A percentile compares a stretch with the other conserved stretches of the same genome.
Evolutionary conservation across 2,888 invertebrate species (phyloP).

Genomic region (Sinopyrophorus schimmeli): DNA sequence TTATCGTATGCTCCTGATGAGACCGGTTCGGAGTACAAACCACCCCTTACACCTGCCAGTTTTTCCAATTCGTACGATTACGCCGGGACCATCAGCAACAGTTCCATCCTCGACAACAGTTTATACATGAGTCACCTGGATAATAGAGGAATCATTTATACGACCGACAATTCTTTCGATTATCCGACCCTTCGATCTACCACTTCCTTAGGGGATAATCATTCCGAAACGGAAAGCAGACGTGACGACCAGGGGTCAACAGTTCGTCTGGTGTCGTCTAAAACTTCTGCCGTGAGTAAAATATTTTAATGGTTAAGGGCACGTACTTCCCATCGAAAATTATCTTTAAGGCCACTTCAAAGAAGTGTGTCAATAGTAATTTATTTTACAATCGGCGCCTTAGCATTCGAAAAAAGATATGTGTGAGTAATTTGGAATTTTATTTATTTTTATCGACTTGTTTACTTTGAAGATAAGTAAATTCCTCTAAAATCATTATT

Average conservation of each 20-base stretch:
- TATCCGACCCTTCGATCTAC: constrained; percentile 45
- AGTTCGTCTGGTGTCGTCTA: constrained; percentile 47
- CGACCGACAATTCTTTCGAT: constrained; percentile 43
- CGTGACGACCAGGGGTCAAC: constrained; percentile 50
- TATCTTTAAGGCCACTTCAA: too few species aligned
- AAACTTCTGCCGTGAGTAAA: constrained; percentile 50
- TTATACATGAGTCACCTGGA: constrained; percentile 10
- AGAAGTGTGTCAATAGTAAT: too few species aligned
- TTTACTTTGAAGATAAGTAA: too few species aligned
- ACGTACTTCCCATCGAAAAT: too few species aligned
- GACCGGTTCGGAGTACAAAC: constrained; percentile 23
- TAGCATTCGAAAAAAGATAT: too few species aligned
- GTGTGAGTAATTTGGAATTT: constrained; percentile 10
- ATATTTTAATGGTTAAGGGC: too few species aligned
- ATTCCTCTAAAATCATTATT: too few species aligned
- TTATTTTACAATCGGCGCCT: too few species aligned
- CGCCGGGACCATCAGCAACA: constrained; percentile 10
- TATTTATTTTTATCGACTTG: constrained; percentile 8
- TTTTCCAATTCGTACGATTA: constrained; percentile 19
- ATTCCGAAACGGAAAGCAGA: constrained; percentile 39
- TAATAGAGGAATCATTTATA: constrained; percentile 21
- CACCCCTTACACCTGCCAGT: constrained; percentile 17
- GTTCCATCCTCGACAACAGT: constrained; percentile 11
- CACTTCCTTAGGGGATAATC: constrained; percentile 41
- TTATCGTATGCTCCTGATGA: constrained; percentile 43